Percentiles rank a stretch among this genome's conserved stretches.
phyloP scores from a whole-genome alignment of 2,888 invertebrate species.

The Celastrina argiolus region DNA sequence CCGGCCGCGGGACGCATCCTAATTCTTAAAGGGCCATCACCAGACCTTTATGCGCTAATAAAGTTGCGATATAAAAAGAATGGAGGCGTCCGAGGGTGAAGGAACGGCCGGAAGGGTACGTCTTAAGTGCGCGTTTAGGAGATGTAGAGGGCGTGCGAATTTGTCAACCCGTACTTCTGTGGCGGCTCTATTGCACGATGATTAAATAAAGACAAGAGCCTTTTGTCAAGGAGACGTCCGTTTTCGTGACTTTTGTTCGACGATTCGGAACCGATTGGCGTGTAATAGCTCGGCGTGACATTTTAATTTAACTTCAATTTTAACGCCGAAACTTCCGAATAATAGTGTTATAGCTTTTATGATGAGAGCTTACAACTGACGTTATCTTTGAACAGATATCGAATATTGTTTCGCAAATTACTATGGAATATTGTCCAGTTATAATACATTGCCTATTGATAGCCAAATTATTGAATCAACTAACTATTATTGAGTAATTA shows the following conservation, averaged over 20 bases:
- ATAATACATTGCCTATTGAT: neutral
- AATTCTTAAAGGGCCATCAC: slow-evolving; percentile 77
- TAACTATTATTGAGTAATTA: neutral
- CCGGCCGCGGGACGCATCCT: slow-evolving; percentile 69
- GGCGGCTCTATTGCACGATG: slow-evolving; percentile 67
- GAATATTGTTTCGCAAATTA: neutral
- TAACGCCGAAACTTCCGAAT: slow-evolving; percentile 7
- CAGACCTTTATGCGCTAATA: slow-evolving; percentile 78
- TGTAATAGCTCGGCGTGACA: slow-evolving; percentile 18
- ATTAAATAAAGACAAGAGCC: slow-evolving; percentile 71
- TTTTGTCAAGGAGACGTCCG: slow-evolving; percentile 43
- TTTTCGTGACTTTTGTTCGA: slow-evolving; percentile 42
- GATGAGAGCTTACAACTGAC: slow-evolving; percentile 6
- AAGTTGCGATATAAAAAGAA: slow-evolving; percentile 78
- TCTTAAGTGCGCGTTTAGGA: slow-evolving; percentile 75
- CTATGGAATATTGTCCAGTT: neutral
- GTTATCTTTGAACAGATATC: neutral
- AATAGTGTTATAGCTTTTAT: slow-evolving; percentile 2
- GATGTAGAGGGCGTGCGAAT: slow-evolving; percentile 75
- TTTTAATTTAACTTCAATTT: slow-evolving; percentile 16
- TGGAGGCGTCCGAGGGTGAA: slow-evolving; percentile 74
- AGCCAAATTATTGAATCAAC: neutral
- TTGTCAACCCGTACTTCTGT: slow-evolving; percentile 66
- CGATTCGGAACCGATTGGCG: slow-evolving; percentile 32
- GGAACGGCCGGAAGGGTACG: slow-evolving; percentile 57